phyloP scores from a whole-genome alignment of 2,888 invertebrate species.

The Drosophila conformis region DNA sequence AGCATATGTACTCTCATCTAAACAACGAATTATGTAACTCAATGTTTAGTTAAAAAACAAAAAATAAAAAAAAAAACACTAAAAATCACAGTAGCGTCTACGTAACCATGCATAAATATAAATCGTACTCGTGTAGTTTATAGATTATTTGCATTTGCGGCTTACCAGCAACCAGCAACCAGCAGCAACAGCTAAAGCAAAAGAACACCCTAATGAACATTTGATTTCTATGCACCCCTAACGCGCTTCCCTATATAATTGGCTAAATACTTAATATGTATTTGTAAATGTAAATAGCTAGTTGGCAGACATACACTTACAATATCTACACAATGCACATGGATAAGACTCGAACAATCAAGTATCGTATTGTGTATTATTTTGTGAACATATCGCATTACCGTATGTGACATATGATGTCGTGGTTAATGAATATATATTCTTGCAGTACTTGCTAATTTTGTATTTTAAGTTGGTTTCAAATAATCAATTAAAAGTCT shows the following conservation, averaged over 20 bases:
- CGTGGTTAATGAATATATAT: conserved; percentile 73
- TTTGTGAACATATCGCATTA: conserved; percentile 59
- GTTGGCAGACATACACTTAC: conserved; percentile 24
- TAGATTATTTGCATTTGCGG: conserved; percentile 66
- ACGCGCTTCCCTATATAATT: conserved; percentile 53
- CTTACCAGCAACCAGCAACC: conserved; percentile 42
- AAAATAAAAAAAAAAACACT: conserved; percentile 32
- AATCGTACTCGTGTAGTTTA: conserved; percentile 56
- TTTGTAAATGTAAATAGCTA: conserved; percentile 52
- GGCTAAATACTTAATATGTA: conserved; percentile 33
- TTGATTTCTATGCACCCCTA: conserved; percentile 68
- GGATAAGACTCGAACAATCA: conserved; percentile 24
- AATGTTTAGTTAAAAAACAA: conserved; percentile 60
- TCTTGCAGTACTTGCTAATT: conserved; percentile 67
- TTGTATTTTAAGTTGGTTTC: conserved; percentile 55
- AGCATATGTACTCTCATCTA: conserved; percentile 56
- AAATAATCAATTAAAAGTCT: conserved; percentile 31
- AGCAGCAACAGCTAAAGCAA: conserved; percentile 34
- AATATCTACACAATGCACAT: conserved; percentile 38
- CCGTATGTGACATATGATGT: conserved; percentile 84
- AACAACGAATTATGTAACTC: conserved; percentile 57
- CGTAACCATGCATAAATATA: conserved; percentile 44
- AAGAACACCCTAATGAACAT: conserved; percentile 55
- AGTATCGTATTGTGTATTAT: conserved; percentile 37
- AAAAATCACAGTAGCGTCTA: conserved; percentile 71